Evolutionary conservation across 1,140 invertebrate species (phyloP).

Genomic region (Bombyx mandarina): DNA sequence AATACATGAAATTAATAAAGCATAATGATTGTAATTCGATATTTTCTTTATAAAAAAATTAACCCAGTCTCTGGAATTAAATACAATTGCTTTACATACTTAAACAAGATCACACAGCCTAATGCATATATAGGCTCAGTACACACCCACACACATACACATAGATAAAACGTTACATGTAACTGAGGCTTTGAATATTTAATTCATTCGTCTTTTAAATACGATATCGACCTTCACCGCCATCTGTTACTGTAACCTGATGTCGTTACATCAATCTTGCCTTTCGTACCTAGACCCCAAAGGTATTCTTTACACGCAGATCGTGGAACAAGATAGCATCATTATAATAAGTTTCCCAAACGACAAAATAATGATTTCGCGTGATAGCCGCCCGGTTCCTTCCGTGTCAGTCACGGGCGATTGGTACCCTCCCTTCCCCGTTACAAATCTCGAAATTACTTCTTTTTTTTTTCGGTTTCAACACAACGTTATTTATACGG

Average conservation of each 20-base stretch:
- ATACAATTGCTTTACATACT: too few species aligned
- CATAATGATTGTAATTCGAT: slow-evolving; percentile 65
- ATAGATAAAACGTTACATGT: too few species aligned
- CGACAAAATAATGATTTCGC: slow-evolving; percentile 69
- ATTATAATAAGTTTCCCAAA: slow-evolving; percentile 50
- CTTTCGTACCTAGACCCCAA: too few species aligned
- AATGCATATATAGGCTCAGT: too few species aligned
- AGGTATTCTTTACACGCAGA: slow-evolving; percentile 12
- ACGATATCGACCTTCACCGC: too few species aligned
- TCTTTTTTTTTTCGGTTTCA: slow-evolving; percentile 62
- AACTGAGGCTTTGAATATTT: too few species aligned
- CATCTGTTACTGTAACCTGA: too few species aligned
- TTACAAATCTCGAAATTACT: slow-evolving; percentile 61
- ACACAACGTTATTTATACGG: slow-evolving; percentile 50
- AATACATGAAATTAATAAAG: slow-evolving; percentile 73
- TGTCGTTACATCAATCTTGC: too few species aligned
- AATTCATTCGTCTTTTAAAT: too few species aligned
- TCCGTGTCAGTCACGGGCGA: slow-evolving; percentile 61
- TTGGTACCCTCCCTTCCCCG: slow-evolving; percentile 32
- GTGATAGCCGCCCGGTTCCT: slow-evolving; percentile 49
- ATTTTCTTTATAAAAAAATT: slow-evolving; percentile 42
- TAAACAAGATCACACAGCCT: too few species aligned
- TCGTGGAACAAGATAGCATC: slow-evolving; percentile 23
- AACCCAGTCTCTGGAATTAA: too few species aligned
- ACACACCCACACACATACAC: too few species aligned